phyloP scores from a whole-genome alignment of 35 echinoderm and acorn worm species.

The Holothuria glaberrima region DNA sequence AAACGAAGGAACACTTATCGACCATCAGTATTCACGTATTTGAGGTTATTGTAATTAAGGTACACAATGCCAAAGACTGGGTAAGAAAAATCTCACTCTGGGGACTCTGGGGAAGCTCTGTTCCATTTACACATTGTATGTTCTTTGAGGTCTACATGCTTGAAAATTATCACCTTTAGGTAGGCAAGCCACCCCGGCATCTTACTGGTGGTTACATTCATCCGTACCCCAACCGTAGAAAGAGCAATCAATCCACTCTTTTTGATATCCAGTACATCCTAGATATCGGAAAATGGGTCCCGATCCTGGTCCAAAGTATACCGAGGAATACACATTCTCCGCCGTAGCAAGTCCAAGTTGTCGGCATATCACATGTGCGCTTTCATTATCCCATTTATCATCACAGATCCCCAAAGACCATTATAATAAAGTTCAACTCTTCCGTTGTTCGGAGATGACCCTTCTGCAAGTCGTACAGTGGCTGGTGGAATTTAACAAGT shows the following conservation, averaged over 20 bases:
- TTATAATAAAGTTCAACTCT: conserved; percentile 58
- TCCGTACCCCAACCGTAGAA: background rate
- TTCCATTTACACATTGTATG: too few relatives aligned
- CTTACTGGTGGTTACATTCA: background rate
- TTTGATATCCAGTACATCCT: background rate
- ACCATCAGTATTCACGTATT: too few relatives aligned
- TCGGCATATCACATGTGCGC: conserved; percentile 49
- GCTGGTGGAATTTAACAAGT: too few relatives aligned
- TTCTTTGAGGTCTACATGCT: too few relatives aligned
- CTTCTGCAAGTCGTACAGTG: background rate
- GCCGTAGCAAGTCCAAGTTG: background rate
- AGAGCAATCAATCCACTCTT: background rate
- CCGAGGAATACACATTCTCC: background rate
- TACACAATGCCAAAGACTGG: too few relatives aligned
- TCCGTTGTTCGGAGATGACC: background rate
- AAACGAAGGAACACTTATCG: too few relatives aligned
- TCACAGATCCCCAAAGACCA: conserved; percentile 58
- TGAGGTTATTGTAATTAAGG: too few relatives aligned
- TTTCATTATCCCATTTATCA: conserved; percentile 33
- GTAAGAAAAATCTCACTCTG: too few relatives aligned
- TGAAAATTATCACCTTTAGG: background rate
- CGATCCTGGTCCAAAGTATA: background rate
- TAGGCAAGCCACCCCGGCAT: background rate
- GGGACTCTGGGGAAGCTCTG: too few relatives aligned
- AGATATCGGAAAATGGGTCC: background rate